A percentile compares a stretch with the other conserved stretches of the same genome.
Evolutionary conservation across 2,113 vertebrate genomes (phyloP).

Genomic region (Rana temporaria): DNA sequence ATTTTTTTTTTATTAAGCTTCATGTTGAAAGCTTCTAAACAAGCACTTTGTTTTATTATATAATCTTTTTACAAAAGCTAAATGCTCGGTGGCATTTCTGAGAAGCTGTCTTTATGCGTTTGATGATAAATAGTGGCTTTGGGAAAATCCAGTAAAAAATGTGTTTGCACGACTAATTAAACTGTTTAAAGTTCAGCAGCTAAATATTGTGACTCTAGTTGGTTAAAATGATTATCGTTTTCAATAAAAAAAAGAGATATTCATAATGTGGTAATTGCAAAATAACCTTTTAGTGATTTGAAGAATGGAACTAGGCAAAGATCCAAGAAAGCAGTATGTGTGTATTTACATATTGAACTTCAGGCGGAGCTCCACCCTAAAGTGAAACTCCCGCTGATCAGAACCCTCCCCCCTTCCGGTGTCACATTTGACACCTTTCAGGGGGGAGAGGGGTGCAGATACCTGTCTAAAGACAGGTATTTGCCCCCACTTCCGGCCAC

Average conservation of each 20-base stretch:
- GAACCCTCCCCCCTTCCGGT: too few relatives aligned
- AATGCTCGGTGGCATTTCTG: not conserved
- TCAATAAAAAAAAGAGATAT: not conserved
- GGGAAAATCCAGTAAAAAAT: slow-evolving; percentile 32
- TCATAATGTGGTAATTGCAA: not conserved
- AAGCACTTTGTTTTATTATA: not conserved
- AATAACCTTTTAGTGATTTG: too few relatives aligned
- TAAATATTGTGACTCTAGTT: slow-evolving; percentile 11
- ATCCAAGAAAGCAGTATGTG: too few relatives aligned
- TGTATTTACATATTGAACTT: too few relatives aligned
- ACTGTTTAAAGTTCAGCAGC: slow-evolving; percentile 3
- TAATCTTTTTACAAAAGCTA: slow-evolving; percentile 1
- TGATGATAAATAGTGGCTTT: slow-evolving; percentile 12
- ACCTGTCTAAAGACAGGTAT: too few relatives aligned
- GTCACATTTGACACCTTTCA: too few relatives aligned
- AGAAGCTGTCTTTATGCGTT: not conserved
- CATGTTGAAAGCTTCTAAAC: not conserved
- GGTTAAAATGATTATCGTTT: not conserved
- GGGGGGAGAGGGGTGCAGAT: too few relatives aligned
- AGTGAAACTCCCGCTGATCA: too few relatives aligned
- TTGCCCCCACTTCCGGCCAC: too few relatives aligned
- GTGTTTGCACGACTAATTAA: slow-evolving; percentile 23
- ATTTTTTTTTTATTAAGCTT: not conserved
- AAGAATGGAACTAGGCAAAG: too few relatives aligned
- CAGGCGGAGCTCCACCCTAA: too few relatives aligned